Evolutionary conservation across 2,113 vertebrate species (phyloP).

Genomic region (Mus musculus): DNA sequence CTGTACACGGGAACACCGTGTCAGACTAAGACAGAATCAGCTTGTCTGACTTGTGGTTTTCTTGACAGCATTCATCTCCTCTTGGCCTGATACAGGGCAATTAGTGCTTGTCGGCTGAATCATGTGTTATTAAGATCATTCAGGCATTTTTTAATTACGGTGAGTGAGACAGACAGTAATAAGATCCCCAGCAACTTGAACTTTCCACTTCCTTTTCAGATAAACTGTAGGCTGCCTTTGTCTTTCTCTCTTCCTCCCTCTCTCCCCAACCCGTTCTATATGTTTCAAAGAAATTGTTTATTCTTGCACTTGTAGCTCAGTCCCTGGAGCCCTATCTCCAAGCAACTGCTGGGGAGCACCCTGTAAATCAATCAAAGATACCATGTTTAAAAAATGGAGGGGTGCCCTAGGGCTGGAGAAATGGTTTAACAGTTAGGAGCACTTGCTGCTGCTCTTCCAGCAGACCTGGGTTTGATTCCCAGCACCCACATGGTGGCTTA

Average conservation of each 20-base stretch:
- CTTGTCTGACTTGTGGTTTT: conserved; percentile 95
- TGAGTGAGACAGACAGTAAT: conserved; percentile 90
- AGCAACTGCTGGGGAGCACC: neutral
- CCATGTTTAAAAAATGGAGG: no score
- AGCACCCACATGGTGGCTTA: neutral
- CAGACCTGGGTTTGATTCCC: neutral
- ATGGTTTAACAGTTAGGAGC: neutral
- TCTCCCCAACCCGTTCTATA: neutral
- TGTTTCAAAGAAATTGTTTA: conserved; percentile 74
- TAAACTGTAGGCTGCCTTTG: conserved; percentile 81
- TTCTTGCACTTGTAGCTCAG: conserved; percentile 72
- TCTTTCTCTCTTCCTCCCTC: neutral
- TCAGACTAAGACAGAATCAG: conserved; percentile 93
- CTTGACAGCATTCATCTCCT: conserved; percentile 93
- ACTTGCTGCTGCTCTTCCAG: neutral
- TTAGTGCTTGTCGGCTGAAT: conserved; percentile 93
- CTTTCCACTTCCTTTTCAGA: conserved; percentile 89
- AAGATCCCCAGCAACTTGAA: conserved; percentile 88
- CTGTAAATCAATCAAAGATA: conserved; percentile 43
- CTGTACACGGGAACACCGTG: conserved; percentile 95
- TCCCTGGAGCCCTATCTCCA: conserved; percentile 22
- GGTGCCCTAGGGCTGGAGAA: neutral
- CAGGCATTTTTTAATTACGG: conserved; percentile 93
- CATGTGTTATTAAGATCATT: conserved; percentile 92
- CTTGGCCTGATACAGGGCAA: conserved; percentile 92